Conservation (phyloP, 2,113 vertebrate species). For the Pelmatolapia mariae region DNA sequence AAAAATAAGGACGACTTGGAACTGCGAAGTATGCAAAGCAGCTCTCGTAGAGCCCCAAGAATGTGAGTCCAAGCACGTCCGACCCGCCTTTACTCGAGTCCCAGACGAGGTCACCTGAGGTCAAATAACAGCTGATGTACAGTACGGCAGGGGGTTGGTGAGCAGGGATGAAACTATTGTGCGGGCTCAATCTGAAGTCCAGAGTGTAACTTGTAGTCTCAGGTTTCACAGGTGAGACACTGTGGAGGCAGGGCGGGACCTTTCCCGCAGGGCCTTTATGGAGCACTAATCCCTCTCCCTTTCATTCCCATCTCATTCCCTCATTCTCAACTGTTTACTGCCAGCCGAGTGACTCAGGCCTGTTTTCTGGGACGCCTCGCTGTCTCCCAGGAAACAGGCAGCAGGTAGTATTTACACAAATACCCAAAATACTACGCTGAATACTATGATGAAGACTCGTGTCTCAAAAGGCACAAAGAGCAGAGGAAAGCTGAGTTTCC, state of each 20-base stretch:
- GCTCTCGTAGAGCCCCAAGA: neutral
- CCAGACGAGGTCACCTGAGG: neutral
- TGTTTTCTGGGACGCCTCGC: neutral
- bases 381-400: neutral
- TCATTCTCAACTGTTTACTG: neutral
- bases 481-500: neutral
- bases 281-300: conserved; percentile 8
- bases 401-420: neutral
- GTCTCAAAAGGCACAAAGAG: neutral
- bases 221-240: conserved; percentile 28
- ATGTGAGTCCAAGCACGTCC: neutral
- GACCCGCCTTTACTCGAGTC: neutral
- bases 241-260: neutral
- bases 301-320: neutral
- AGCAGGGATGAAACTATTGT: neutral
- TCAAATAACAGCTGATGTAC: neutral
- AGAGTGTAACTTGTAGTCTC: neutral
- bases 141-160: neutral
- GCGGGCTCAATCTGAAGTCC: neutral
- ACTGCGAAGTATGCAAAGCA: neutral
- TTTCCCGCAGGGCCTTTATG: neutral
- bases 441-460: neutral
- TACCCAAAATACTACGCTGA: neutral
- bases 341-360: neutral
- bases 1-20: neutral